Percentiles rank a stretch among this genome's conserved stretches.
Evolutionary conservation across 1,140 invertebrate genomes (phyloP).

Genomic region (Lepidurus couesii): DNA sequence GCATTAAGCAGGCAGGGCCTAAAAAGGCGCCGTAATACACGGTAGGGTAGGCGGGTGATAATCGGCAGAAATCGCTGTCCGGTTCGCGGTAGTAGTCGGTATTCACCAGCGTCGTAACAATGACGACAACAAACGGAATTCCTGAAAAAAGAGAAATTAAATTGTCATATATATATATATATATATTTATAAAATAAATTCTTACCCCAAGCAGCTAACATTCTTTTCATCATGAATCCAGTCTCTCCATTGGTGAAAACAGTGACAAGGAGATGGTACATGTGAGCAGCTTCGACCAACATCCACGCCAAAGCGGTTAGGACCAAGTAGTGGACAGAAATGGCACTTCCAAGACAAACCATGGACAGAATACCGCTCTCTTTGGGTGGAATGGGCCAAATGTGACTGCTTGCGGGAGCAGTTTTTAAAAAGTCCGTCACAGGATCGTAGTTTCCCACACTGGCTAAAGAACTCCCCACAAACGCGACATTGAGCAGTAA

Average conservation of each 20-base stretch:
- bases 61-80: constrained; percentile 40
- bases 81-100: constrained; percentile 38
- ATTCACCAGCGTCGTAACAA: constrained; percentile 36
- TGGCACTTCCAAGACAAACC: constrained; percentile 43
- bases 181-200: too few relatives aligned
- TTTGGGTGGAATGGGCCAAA: constrained; percentile 23
- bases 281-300: constrained; percentile 52
- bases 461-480: constrained; percentile 43
- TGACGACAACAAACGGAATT: constrained; percentile 40
- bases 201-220: constrained; percentile 53
- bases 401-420: not conserved
- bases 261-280: constrained; percentile 53
- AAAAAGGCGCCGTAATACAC: constrained; percentile 41
- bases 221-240: constrained; percentile 51
- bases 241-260: constrained; percentile 51
- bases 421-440: not conserved
- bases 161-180: too few relatives aligned
- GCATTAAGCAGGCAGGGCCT: constrained; percentile 48
- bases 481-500: constrained; percentile 49
- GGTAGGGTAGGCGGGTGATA: constrained; percentile 37
- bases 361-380: constrained; percentile 34
- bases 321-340: constrained; percentile 49
- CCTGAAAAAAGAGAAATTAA: constrained; percentile 43
- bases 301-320: constrained; percentile 52
- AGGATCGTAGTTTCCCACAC: constrained; percentile 1